A percentile compares a stretch with the other conserved stretches of the same genome.
Conservation (phyloP, 1,140 invertebrate species). For the Portunus trituberculatus region DNA sequence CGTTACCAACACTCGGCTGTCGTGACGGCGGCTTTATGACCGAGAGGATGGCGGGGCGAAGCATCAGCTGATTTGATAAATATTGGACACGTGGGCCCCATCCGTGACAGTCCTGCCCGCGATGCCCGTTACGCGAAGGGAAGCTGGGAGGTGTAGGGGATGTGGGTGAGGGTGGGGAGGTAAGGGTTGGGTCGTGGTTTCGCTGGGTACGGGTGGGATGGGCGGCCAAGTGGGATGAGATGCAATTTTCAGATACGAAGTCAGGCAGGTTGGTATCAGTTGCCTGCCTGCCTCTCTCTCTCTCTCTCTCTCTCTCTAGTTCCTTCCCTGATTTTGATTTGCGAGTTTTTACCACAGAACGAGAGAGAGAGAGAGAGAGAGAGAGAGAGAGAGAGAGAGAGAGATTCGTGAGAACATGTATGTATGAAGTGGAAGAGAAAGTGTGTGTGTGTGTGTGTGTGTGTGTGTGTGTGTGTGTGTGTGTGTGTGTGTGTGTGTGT, state of each 20-base stretch:
- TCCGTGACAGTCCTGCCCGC: neutral
- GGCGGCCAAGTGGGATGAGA: neutral
- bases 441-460: neutral
- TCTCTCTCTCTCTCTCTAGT: neutral
- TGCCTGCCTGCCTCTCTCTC: neutral
- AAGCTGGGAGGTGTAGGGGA: no score
- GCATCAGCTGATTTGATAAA: slow-evolving; percentile 1
- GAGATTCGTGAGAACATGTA: neutral
- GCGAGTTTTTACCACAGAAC: neutral
- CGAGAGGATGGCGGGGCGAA: no score
- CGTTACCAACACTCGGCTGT: no score
- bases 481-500: neutral
- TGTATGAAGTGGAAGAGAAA: neutral
- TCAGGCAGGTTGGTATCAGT: neutral
- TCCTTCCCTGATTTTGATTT: neutral
- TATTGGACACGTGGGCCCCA: neutral
- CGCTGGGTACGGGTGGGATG: no score
- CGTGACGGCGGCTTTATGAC: no score
- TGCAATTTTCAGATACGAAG: slow-evolving; percentile 1
- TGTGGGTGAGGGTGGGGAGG: no score
- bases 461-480: neutral
- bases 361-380: neutral
- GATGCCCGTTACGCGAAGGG: no score
- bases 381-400: no score
- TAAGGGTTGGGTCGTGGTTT: no score